Evolutionary conservation across 2,888 invertebrate species (phyloP), one percentile per base, ranked within the genome.

Genomic region (Sarcophaga caerulescens): DNA sequence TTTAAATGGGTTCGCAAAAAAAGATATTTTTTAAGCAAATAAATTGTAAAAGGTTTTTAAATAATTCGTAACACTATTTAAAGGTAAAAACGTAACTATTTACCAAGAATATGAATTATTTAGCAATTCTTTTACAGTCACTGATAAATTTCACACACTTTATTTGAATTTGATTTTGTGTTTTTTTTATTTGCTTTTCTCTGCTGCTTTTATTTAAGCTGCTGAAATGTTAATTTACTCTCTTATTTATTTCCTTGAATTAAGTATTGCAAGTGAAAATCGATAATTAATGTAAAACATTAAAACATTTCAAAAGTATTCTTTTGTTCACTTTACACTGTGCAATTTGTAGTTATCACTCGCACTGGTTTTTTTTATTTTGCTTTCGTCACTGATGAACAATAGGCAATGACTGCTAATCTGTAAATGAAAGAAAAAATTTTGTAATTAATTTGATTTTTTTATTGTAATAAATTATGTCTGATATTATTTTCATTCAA

Each of bases 401-500:
- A 63, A 70, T 60, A 19, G 21, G 19, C 44, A 11, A 23, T 57
- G 57, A 62, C 44, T 69, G 35, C 19, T 63, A 70, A 63, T 75
- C 81, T 81, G 75, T 57, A 76, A 81, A 81, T 23, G 75, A 1
- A 57, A 66, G 19, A 47, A 12, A 45, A 52, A 62, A 69, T 60
- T 10, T 62, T 62, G 60, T 62, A 69, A 47, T 47, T 62, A 52
- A 52, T 70, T 70, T 3, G 14, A n/a, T 21, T 45, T 74, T 23
- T 52, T 68, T 11, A 45, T 68, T 23, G 23, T 57, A 74, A 75
- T 11, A 25, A 57, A 59, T 66, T 57, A 17, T 35, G 35, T 35
- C 35, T 35, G 35, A 8, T 35, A 35, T 35, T 35, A 8, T 35
- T 35, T 35, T 35, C 8, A 35, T 35, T 10, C 10, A 35, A 35